phyloP scores from a whole-genome alignment of 2,888 invertebrate genomes.

The Rhaphigaster nebulosa region DNA sequence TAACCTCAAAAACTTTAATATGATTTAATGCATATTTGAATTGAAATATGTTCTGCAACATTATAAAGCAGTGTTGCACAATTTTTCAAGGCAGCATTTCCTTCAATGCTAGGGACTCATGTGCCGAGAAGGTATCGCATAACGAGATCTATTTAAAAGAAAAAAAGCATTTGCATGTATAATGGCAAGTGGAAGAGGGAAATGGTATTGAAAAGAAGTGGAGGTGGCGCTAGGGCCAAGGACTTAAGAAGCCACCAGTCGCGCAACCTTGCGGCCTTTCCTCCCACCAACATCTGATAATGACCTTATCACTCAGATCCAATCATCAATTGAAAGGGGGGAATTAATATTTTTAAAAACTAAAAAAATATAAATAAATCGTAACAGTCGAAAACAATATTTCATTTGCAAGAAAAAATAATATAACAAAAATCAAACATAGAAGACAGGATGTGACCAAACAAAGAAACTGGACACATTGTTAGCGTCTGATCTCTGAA shows the following conservation, averaged over 20 bases:
- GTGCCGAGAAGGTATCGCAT: not conserved
- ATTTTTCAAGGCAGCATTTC: not conserved
- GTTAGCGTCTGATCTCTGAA: not conserved
- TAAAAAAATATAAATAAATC: not conserved
- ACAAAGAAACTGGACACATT: not conserved
- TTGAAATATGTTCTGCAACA: not conserved
- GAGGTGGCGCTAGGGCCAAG: not conserved
- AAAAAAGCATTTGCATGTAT: not conserved
- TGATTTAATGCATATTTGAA: not conserved
- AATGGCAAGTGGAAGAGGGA: not conserved
- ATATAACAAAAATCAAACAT: not conserved
- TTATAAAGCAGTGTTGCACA: not conserved
- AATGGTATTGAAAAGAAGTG: not conserved
- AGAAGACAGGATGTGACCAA: not conserved
- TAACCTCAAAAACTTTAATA: not conserved
- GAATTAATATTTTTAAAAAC: not conserved
- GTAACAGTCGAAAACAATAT: not conserved
- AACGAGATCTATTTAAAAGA: not conserved
- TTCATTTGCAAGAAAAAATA: not conserved
- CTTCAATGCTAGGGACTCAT: not conserved
- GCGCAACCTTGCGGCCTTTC: constrained; percentile 2
- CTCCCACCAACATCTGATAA: constrained; percentile 9
- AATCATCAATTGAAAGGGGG: not conserved
- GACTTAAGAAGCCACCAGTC: not conserved
- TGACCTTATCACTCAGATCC: not conserved